Percentiles rank a stretch among this genome's conserved stretches.
Conservation (phyloP, 1,140 invertebrate genomes). For the Drosophila virilis region DNA sequence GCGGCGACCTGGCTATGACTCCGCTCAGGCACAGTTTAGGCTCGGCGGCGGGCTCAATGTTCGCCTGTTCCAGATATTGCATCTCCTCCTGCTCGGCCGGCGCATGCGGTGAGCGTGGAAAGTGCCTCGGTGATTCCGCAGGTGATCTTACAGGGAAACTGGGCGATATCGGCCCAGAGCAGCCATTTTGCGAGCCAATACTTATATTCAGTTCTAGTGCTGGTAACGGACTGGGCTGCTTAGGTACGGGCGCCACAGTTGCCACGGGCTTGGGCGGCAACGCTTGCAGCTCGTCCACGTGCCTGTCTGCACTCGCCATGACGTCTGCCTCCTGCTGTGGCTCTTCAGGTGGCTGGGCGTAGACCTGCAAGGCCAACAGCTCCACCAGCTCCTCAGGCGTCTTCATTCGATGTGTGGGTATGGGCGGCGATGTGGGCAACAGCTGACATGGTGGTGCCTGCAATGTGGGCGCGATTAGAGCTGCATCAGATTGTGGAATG, state of each 20-base stretch:
- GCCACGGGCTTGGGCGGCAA: neutral
- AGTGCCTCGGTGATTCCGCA: constrained; percentile 42
- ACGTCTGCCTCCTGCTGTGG: neutral
- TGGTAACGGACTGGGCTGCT: neutral
- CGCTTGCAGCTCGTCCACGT: neutral
- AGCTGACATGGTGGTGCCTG: neutral
- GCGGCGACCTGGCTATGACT: constrained; percentile 47
- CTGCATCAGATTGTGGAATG: neutral
- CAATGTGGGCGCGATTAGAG: neutral
- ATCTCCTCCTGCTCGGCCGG: constrained; percentile 50
- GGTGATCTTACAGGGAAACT: constrained; percentile 61
- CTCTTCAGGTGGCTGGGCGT: constrained; percentile 3
- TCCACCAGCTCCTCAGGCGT: constrained; percentile 46
- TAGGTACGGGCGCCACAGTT: neutral
- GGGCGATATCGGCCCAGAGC: constrained; percentile 54
- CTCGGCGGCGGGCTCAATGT: constrained; percentile 35
- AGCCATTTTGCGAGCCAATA: neutral
- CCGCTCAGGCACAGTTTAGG: constrained; percentile 29
- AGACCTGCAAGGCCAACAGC: constrained; percentile 11
- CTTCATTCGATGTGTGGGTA: constrained; percentile 63
- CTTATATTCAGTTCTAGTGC: constrained; percentile 27
- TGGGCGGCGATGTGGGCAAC: constrained; percentile 47
- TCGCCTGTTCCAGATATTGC: constrained; percentile 55
- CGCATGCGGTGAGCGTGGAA: constrained; percentile 67
- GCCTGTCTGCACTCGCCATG: neutral